These are phyloP conservation scores for Hartigia nigra DNA, from an alignment of 2,888 invertebrate species.

Conservation along the genomic window DNA sequence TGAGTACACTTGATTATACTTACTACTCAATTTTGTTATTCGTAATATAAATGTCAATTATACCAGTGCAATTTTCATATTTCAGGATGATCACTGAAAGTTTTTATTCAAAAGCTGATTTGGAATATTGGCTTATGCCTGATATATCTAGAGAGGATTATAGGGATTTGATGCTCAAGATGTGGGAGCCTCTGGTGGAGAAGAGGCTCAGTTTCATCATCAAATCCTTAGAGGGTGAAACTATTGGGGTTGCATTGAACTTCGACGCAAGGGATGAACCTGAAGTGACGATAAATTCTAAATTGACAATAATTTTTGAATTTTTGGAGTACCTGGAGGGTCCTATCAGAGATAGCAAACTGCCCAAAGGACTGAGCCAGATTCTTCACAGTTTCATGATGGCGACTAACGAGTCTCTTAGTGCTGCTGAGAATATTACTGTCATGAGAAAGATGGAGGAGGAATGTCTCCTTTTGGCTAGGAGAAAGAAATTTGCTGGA, in stretches of 20 bases:
- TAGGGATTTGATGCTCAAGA: slow-evolving; percentile 73
- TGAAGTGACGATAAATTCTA: slow-evolving; percentile 75
- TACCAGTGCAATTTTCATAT: slow-evolving; percentile 27
- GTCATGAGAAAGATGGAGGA: slow-evolving; percentile 84
- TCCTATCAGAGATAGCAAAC: slow-evolving; percentile 73
- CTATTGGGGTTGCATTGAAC: slow-evolving; percentile 80
- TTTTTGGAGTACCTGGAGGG: slow-evolving; percentile 83
- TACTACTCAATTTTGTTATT: slow-evolving; percentile 11
- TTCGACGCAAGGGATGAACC: slow-evolving; percentile 87
- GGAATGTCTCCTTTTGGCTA: slow-evolving; percentile 77
- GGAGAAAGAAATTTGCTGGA: slow-evolving; percentile 74
- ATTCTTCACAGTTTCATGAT: slow-evolving; percentile 90
- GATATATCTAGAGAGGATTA: slow-evolving; percentile 78
- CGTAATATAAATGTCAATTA: neutral
- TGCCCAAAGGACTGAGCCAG: slow-evolving; percentile 75
- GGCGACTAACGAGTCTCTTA: slow-evolving; percentile 78
- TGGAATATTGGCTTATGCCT: slow-evolving; percentile 82
- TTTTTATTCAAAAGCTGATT: slow-evolving; percentile 87
- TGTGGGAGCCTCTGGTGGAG: slow-evolving; percentile 78
- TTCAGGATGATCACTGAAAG: slow-evolving; percentile 84
- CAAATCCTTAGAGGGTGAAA: slow-evolving; percentile 68
- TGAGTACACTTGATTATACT: slow-evolving; percentile 65
- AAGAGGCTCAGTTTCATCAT: slow-evolving; percentile 81
- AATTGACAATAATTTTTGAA: slow-evolving; percentile 79
- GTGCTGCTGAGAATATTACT: slow-evolving; percentile 80